Evolutionary conservation across 2,797 vertebrate species (phyloP).

Genomic region (Hydrocynus forskahlii): DNA sequence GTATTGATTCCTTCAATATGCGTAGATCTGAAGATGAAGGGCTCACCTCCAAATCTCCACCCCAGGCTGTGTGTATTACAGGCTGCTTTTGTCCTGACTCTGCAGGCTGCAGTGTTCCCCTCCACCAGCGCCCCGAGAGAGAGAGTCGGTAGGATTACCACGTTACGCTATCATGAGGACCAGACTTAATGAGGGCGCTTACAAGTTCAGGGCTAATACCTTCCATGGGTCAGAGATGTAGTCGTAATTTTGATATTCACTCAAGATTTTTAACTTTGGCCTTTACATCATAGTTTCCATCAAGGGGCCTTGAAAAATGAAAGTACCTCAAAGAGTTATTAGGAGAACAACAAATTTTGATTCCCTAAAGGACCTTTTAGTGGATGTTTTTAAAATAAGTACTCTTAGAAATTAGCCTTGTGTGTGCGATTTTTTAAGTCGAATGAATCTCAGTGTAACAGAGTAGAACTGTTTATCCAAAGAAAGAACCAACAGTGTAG

Average conservation of each 20-base stretch:
- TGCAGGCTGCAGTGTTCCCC: slow-evolving; percentile 39
- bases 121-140: slow-evolving; percentile 25
- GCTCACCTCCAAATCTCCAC: slow-evolving; percentile 49
- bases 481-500: no score
- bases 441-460: no score
- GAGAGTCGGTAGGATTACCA: slow-evolving; percentile 39
- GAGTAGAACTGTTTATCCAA: no score
- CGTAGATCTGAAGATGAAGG: slow-evolving; percentile 50
- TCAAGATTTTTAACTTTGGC: background rate
- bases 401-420: no score
- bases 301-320: no score
- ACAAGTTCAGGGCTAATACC: slow-evolving; percentile 33
- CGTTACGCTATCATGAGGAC: slow-evolving; percentile 26
- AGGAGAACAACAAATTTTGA: no score
- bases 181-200: slow-evolving; percentile 37
- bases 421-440: no score
- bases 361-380: no score
- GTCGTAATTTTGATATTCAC: slow-evolving; percentile 9
- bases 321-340: no score
- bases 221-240: slow-evolving; percentile 17
- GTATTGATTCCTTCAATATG: slow-evolving; percentile 50
- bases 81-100: slow-evolving; percentile 48
- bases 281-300: background rate
- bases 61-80: slow-evolving; percentile 48
- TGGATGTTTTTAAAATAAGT: no score